Base-by-base conservation (phyloP, 2,888 invertebrate species). In the Pimpla rufipes region DNA sequence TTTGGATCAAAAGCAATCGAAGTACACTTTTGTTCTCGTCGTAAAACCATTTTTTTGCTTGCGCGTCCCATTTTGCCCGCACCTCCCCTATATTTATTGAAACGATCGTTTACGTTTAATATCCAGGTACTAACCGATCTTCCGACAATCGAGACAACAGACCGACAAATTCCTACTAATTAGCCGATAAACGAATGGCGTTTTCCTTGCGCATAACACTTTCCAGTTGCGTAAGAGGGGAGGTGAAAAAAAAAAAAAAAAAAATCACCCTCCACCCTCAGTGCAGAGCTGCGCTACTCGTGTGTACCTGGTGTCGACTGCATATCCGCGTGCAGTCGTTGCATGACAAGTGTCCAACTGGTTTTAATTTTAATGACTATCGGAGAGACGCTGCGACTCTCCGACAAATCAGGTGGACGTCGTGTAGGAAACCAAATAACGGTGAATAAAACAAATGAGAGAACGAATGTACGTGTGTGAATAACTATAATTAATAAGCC, bases 191-290 rank as follows among this genome's bases (percentile, higher is more conserved):
- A 64, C 40, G 47, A 50, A 11, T 50, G 64, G 40, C 40, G 42
- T 13, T 42, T 45, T 82, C 55, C n/a, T 62, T 23, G 23, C n/a
- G 57, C 55, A 37, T 45, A 66, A 68, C 40, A 52, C 16, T 55
- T 18, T 68, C 47, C 35, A 29, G 11, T 85, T 84, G 62, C 82
- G 67, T 78, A 82, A 84, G 57, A 62, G 62, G 55, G 23, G 52
- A 55, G 59, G 45, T 16, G 42, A 47, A 77, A 75, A 86, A 88
- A 86, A 88, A 73, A 59, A 21, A 47, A 47, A 77, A 75, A 86
- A 88, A 86, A 88, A 88, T 88, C 86, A 85, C 86, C 78, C 78
- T 84, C 79, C 70, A 81, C 81, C 79, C 84, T 79, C 40, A 13
- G 21, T 21, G 37, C 40, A 18, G 18, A 18, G 16, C 68, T 16